phyloP scores from a whole-genome alignment of 23 tunicate genomes.

The Trididemnum miniatum region DNA sequence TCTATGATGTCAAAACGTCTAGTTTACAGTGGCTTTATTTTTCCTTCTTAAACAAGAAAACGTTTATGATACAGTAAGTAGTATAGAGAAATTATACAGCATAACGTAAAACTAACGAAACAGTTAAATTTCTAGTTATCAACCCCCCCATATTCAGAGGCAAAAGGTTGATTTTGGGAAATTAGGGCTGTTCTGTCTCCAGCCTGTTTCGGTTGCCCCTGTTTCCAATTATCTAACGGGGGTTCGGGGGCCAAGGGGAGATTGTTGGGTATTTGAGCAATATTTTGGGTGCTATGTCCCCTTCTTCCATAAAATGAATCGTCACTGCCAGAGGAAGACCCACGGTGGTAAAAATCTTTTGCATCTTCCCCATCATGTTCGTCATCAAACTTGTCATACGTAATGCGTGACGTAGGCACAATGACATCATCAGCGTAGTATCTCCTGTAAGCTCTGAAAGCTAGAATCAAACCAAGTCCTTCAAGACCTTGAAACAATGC shows the following conservation, averaged over 20 bases:
- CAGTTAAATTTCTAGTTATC: neutral
- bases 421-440: constrained; percentile 45
- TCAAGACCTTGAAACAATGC: constrained; percentile 71
- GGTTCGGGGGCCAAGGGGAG: neutral
- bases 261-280: neutral
- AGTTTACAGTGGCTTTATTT: too few species aligned
- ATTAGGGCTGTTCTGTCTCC: constrained; percentile 11
- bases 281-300: neutral
- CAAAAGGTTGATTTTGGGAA: neutral
- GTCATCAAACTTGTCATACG: constrained; percentile 71
- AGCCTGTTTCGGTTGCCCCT: neutral
- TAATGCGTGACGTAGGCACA: constrained; percentile 59
- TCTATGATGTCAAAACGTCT: too few species aligned
- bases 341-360: neutral
- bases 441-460: constrained; percentile 51
- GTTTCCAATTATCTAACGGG: neutral
- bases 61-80: too few species aligned
- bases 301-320: constrained; percentile 2
- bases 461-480: constrained; percentile 58
- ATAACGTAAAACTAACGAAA: too few species aligned
- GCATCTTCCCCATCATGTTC: constrained; percentile 34
- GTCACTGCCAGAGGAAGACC: neutral
- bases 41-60: too few species aligned
- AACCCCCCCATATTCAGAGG: constrained; percentile 6
- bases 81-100: too few species aligned